Conservation (phyloP, 2,888 invertebrate species). For the Agriopis aurantiaria region DNA sequence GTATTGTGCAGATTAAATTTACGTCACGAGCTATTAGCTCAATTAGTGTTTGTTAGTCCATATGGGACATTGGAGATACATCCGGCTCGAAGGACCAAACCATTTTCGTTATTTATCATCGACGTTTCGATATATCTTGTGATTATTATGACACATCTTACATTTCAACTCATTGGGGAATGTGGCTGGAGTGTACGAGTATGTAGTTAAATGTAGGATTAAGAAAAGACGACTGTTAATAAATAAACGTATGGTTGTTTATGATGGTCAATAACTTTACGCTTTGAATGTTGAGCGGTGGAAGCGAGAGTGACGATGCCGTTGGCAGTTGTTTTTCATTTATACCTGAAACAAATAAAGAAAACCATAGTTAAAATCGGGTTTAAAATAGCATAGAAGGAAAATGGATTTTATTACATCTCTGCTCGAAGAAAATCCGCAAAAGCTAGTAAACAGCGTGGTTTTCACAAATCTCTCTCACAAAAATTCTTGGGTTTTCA, state of each 20-base stretch:
- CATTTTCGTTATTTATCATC: background rate
- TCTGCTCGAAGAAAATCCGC: constrained; percentile 1
- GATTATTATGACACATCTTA: background rate
- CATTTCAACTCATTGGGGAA: background rate
- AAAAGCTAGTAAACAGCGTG: constrained; percentile 14
- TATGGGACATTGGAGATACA: constrained; percentile 45
- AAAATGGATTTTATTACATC: background rate
- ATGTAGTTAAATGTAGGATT: background rate
- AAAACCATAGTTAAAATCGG: constrained; percentile 2
- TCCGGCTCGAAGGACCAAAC: constrained; percentile 43
- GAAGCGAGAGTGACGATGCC: too few relatives aligned
- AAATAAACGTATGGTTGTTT: too few relatives aligned
- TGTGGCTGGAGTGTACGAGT: background rate
- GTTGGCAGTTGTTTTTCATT: constrained; percentile 11
- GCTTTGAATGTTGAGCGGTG: too few relatives aligned
- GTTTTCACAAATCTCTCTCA: constrained; percentile 12
- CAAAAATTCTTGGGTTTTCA: constrained; percentile 7
- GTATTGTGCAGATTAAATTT: constrained; percentile 52
- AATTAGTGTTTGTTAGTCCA: constrained; percentile 47
- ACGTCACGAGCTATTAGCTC: constrained; percentile 47
- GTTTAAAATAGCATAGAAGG: background rate
- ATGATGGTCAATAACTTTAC: too few relatives aligned
- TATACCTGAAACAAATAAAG: constrained; percentile 54
- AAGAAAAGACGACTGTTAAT: background rate
- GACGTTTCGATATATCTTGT: constrained; percentile 3